These are phyloP conservation scores for Venturia canescens DNA, from an alignment of 1,140 invertebrate species.

Conservation along the genomic window DNA sequence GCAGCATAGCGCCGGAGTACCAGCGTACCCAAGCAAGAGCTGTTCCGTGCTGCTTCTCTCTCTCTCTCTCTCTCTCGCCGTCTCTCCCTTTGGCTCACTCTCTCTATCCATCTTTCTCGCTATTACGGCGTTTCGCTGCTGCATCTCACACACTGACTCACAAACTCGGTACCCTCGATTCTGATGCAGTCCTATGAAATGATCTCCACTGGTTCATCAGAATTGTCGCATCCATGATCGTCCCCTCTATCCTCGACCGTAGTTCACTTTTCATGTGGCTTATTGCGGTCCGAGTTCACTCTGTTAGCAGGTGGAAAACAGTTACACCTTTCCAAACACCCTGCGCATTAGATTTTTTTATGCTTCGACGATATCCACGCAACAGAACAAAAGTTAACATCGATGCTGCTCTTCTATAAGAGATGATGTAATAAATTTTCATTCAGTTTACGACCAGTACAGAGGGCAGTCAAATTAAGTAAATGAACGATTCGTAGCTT, in stretches of 20 bases:
- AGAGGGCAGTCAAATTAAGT: too few relatives aligned
- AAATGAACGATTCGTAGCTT: too few relatives aligned
- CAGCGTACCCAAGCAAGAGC: slow-evolving; percentile 42
- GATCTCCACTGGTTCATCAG: slow-evolving; percentile 24
- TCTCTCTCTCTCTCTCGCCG: too few relatives aligned
- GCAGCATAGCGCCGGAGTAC: slow-evolving; percentile 56
- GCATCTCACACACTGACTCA: slow-evolving; percentile 28
- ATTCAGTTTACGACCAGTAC: too few relatives aligned
- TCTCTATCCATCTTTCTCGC: neutral
- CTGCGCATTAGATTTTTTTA: neutral
- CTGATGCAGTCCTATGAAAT: slow-evolving; percentile 20
- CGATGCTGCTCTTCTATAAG: neutral
- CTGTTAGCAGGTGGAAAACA: too few relatives aligned
- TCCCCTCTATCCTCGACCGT: neutral
- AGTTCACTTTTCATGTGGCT: neutral
- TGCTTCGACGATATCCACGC: neutral
- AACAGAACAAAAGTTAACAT: neutral
- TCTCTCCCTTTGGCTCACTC: too few relatives aligned
- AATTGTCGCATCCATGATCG: neutral
- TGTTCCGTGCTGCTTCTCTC: slow-evolving; percentile 14
- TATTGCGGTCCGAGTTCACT: neutral
- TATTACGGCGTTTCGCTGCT: slow-evolving; percentile 52
- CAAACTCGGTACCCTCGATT: slow-evolving; percentile 8
- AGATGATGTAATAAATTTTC: too few relatives aligned
- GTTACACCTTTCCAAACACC: too few relatives aligned